These are phyloP conservation scores for Aphrophora alni DNA, from an alignment of 2,888 invertebrate genomes.

Conservation along the genomic window DNA sequence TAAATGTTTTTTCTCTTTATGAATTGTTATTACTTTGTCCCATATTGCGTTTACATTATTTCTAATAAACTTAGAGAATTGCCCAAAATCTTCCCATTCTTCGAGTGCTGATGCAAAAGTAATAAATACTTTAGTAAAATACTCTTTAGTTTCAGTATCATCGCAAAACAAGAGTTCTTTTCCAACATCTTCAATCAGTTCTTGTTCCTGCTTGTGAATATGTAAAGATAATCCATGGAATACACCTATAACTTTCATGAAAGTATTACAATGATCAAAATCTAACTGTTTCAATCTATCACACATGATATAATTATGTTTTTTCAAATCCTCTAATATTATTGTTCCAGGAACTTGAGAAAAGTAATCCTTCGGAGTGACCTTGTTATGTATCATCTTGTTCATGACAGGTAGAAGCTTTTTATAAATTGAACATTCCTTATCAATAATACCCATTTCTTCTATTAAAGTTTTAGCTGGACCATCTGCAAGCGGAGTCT, in stretches of 20 bases:
- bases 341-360: not conserved
- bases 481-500: too few species aligned
- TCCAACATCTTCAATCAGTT: slow-evolving; percentile 12
- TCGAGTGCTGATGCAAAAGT: not conserved
- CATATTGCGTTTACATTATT: not conserved
- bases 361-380: not conserved
- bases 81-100: not conserved
- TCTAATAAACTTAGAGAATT: not conserved
- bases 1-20: not conserved
- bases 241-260: not conserved
- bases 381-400: not conserved
- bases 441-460: not conserved
- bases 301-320: not conserved
- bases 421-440: not conserved
- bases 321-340: not conserved
- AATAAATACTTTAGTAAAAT: not conserved
- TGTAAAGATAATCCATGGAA: not conserved
- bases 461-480: not conserved
- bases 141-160: not conserved
- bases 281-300: not conserved
- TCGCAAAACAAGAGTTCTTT: slow-evolving; percentile 3
- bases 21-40: not conserved
- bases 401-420: not conserved
- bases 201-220: not conserved
- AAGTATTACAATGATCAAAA: not conserved